Conservation (phyloP, 2,113 vertebrate genomes). For the Cromileptes altivelis region DNA sequence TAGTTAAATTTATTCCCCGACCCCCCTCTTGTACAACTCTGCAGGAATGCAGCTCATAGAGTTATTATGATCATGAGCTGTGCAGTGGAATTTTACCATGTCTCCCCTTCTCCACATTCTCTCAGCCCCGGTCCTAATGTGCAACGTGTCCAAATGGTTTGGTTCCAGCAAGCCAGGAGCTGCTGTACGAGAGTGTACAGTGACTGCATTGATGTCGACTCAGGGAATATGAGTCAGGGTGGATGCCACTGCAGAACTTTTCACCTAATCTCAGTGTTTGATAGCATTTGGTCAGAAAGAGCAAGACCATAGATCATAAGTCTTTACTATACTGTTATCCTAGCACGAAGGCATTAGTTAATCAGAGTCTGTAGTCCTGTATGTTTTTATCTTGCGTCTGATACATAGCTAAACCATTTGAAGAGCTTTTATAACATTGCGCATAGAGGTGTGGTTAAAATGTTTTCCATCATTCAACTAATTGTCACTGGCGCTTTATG, state of each 20-base stretch:
- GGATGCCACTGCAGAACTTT: constrained; percentile 21
- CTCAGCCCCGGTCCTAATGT: constrained; percentile 65
- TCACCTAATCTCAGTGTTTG: constrained; percentile 26
- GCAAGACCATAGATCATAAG: not conserved
- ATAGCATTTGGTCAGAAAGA: constrained; percentile 8
- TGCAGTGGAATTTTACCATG: constrained; percentile 77
- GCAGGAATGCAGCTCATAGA: constrained; percentile 74
- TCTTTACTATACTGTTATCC: not conserved
- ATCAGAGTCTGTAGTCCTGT: not conserved
- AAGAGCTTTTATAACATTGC: constrained; percentile 6
- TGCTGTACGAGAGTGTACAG: constrained; percentile 33
- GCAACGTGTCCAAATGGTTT: constrained; percentile 81
- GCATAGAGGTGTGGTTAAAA: constrained; percentile 41
- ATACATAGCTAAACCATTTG: not conserved
- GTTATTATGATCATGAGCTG: constrained; percentile 72
- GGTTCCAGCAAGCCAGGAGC: constrained; percentile 67
- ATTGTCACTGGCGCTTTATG: constrained; percentile 12
- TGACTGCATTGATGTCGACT: constrained; percentile 41
- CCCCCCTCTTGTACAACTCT: constrained; percentile 32
- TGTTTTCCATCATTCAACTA: constrained; percentile 4
- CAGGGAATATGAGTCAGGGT: constrained; percentile 16
- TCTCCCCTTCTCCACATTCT: constrained; percentile 68
- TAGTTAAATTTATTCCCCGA: constrained; percentile 63
- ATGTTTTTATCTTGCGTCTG: not conserved
- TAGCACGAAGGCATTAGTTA: not conserved